Conservation (phyloP, 2,113 vertebrate genomes). For the Oncorhynchus keta region DNA sequence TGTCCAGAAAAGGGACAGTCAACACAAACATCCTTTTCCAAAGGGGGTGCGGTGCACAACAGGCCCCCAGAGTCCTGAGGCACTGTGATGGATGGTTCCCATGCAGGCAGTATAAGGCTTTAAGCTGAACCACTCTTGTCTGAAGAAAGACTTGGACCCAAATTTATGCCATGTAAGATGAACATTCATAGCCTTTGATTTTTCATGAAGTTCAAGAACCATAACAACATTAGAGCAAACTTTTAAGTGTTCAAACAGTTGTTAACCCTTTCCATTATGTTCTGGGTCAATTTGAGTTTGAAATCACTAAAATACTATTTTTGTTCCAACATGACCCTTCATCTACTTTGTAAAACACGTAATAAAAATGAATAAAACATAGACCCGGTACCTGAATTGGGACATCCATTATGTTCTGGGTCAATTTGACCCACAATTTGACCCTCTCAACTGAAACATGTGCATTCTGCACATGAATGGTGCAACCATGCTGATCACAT, state of each 20-base stretch:
- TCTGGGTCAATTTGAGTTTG: no score
- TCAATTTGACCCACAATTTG: no score
- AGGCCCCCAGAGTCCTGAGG: slow-evolving; percentile 23
- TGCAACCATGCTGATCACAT: no score
- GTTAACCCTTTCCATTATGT: no score
- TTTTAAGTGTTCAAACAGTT: background rate
- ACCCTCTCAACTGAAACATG: no score
- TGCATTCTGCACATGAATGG: no score
- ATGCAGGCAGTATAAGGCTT: slow-evolving; percentile 10
- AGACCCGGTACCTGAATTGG: no score
- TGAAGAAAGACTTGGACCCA: slow-evolving; percentile 33
- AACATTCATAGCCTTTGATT: slow-evolving; percentile 8
- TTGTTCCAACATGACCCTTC: no score
- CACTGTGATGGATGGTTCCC: slow-evolving; percentile 46
- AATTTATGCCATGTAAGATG: slow-evolving; percentile 25
- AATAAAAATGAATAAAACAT: no score
- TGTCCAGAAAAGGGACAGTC: slow-evolving; percentile 40
- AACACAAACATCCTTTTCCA: slow-evolving; percentile 59
- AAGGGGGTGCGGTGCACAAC: slow-evolving; percentile 10
- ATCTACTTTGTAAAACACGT: no score
- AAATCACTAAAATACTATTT: no score
- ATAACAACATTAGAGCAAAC: background rate
- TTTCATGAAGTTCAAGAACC: background rate
- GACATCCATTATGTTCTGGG: no score
- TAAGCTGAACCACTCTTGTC: background rate